Percentiles rank a stretch among this genome's conserved stretches.
Evolutionary conservation across 2,797 vertebrate genomes (phyloP).

Genomic region (Melanotaenia parkinsoni): DNA sequence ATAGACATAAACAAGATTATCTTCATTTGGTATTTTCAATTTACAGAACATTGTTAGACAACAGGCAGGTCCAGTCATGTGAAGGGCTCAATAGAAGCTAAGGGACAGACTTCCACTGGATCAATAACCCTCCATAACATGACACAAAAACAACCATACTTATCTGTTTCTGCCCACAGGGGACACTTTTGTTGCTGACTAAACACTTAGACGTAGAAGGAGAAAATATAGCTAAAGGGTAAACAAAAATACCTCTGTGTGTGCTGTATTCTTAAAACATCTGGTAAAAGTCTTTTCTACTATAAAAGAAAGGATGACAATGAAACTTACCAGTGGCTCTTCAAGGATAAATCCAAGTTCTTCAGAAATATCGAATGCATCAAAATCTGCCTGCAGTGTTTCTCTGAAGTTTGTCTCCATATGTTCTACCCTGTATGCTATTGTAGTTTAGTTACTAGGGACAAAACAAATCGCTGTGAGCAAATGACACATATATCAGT

Average conservation of each 20-base stretch:
- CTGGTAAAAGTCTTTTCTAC: not conserved
- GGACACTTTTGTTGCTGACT: slow-evolving; percentile 8
- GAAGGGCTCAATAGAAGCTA: slow-evolving; percentile 17
- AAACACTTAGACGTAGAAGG: slow-evolving; percentile 21
- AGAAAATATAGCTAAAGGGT: slow-evolving; percentile 3
- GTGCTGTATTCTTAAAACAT: not conserved
- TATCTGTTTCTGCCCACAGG: slow-evolving; percentile 24
- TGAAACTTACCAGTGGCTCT: slow-evolving; percentile 66
- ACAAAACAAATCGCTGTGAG: not conserved
- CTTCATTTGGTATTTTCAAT: not conserved
- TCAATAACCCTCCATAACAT: slow-evolving; percentile 30
- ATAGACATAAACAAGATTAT: not conserved
- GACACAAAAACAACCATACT: slow-evolving; percentile 27
- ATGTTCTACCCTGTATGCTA: slow-evolving; percentile 16
- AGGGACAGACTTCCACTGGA: slow-evolving; percentile 14
- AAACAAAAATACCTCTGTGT: slow-evolving; percentile 1
- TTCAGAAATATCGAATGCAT: slow-evolving; percentile 66
- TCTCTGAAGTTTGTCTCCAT: slow-evolving; percentile 55
- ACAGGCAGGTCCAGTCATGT: slow-evolving; percentile 8
- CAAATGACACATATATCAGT: slow-evolving; percentile 15
- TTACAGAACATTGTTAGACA: not conserved
- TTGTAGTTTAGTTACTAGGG: slow-evolving; percentile 3
- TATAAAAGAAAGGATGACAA: slow-evolving; percentile 24
- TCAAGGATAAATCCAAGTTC: slow-evolving; percentile 68
- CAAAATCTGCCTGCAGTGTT: slow-evolving; percentile 50